A percentile compares a stretch with the other conserved stretches of the same genome.
These are phyloP conservation scores for Limenitis arthemis DNA, from an alignment of 2,888 invertebrate genomes.

Conservation along the genomic window DNA sequence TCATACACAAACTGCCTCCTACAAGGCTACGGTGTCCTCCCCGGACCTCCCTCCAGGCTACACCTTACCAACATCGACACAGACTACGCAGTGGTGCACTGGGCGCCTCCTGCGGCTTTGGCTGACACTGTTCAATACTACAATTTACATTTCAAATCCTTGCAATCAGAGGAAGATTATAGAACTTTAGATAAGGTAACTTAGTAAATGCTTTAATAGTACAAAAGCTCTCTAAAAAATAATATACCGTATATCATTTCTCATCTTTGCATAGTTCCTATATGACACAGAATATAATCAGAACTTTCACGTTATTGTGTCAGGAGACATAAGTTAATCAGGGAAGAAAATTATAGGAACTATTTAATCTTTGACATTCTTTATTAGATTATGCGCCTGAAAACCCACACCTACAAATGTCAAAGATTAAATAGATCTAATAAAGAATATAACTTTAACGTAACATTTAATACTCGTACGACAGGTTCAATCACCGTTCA, in stretches of 20 bases:
- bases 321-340: no score
- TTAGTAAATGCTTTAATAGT: background rate
- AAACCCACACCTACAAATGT: no score
- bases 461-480: background rate
- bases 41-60: slow-evolving; percentile 79
- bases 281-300: no score
- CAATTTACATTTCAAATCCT: slow-evolving; percentile 73
- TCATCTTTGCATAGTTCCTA: no score
- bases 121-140: slow-evolving; percentile 80
- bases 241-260: no score
- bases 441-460: background rate
- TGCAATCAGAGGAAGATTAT: slow-evolving; percentile 71
- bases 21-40: slow-evolving; percentile 88
- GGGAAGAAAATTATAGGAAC: no score
- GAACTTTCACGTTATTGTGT: no score
- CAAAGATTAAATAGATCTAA: no score
- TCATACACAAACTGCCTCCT: slow-evolving; percentile 87
- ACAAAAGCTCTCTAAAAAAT: no score
- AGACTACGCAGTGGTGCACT: slow-evolving; percentile 84
- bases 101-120: slow-evolving; percentile 80
- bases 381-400: no score
- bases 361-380: no score
- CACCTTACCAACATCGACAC: slow-evolving; percentile 82
- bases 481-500: slow-evolving; percentile 77
- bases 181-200: slow-evolving; percentile 65